Evolutionary conservation across 2,888 invertebrate genomes (phyloP).

Genomic region (Eupithecia subfuscata): DNA sequence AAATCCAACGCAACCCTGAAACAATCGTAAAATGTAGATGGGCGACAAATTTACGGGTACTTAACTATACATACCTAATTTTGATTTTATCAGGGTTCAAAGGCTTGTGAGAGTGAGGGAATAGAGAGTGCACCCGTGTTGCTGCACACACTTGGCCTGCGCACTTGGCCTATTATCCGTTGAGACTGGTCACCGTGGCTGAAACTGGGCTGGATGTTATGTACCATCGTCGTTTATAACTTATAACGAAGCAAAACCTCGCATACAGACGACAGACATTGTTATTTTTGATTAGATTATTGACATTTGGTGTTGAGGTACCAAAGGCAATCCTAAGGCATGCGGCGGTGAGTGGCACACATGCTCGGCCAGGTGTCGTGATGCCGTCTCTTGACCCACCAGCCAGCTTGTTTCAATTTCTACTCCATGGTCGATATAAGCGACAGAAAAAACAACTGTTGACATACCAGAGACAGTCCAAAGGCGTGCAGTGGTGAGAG

Average conservation of each 20-base stretch:
- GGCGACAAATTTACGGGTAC: neutral
- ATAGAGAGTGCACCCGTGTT: neutral
- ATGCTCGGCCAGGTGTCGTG: conserved; percentile 67
- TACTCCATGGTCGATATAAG: conserved; percentile 67
- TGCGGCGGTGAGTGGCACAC: conserved; percentile 66
- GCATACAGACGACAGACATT: too few relatives aligned
- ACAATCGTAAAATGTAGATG: conserved; percentile 14
- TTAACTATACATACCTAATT: neutral
- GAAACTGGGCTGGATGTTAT: too few relatives aligned
- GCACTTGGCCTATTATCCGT: too few relatives aligned
- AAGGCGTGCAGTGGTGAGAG: conserved; percentile 65
- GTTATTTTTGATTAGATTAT: too few relatives aligned
- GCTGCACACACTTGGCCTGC: neutral
- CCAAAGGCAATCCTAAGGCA: conserved; percentile 46
- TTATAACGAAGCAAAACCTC: too few relatives aligned
- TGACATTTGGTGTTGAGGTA: too few relatives aligned
- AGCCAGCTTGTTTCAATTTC: conserved; percentile 66
- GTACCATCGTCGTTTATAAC: too few relatives aligned
- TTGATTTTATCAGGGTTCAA: neutral
- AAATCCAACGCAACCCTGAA: conserved; percentile 52
- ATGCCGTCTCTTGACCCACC: conserved; percentile 67
- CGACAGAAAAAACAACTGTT: neutral
- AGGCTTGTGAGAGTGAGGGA: neutral
- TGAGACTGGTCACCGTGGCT: too few relatives aligned
- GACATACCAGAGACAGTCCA: conserved; percentile 69